Evolutionary conservation across 2,113 vertebrate genomes (phyloP).

Genomic region (Pelvicachromis taeniatus): DNA sequence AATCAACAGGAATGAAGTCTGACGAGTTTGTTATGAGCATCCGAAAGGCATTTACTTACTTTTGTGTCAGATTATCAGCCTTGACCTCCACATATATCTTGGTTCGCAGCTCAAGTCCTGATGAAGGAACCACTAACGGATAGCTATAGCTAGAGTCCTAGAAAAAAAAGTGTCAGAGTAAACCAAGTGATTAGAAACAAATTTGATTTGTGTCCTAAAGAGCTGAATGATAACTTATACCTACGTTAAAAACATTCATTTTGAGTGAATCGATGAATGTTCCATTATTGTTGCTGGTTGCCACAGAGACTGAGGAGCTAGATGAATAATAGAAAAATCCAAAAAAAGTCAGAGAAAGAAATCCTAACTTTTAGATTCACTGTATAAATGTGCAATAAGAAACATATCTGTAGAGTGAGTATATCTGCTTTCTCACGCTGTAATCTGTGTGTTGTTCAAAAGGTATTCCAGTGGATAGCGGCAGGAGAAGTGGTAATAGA

Average conservation of each 20-base stretch:
- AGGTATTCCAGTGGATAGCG: conserved; percentile 77
- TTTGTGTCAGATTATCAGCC: conserved; percentile 73
- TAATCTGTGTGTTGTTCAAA: conserved; percentile 74
- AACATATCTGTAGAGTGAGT: not conserved
- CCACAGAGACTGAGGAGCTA: conserved; percentile 77
- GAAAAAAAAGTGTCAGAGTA: not conserved
- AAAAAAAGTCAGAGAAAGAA: not conserved
- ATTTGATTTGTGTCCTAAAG: not conserved
- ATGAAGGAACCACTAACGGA: conserved; percentile 52
- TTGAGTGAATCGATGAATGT: conserved; percentile 72
- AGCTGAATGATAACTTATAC: not conserved
- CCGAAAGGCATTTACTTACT: conserved; percentile 53
- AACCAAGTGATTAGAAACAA: not conserved
- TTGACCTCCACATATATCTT: conserved; percentile 72
- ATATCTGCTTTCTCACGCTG: conserved; percentile 61
- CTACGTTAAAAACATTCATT: conserved; percentile 74
- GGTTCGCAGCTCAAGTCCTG: conserved; percentile 62
- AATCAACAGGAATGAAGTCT: not conserved
- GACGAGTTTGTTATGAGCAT: not conserved
- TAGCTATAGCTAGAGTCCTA: conserved; percentile 56
- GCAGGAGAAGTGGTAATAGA: conserved; percentile 79
- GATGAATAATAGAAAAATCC: not conserved
- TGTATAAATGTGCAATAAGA: not conserved
- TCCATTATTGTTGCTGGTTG: conserved; percentile 72
- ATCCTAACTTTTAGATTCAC: not conserved